Base-by-base conservation (phyloP, 1,140 invertebrate genomes). In the Atta texana region DNA sequence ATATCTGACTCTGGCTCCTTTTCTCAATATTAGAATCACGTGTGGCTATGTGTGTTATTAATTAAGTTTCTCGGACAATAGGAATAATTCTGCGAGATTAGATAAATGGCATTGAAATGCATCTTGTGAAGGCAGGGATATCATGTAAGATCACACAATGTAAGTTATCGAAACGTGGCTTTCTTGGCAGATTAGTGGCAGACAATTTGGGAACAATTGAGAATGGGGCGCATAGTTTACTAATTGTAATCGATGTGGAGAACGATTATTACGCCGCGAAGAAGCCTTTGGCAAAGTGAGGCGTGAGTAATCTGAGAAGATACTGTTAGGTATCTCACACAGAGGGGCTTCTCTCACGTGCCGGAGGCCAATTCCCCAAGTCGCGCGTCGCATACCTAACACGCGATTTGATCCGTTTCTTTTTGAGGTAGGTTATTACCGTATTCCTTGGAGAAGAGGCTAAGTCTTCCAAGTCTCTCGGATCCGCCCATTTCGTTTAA, bases 321-420 rank as follows among this genome's bases (percentile, higher is more conserved):
- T 82, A 82, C 80, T 59, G 80, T 82, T 82, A 82, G 53, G 21
- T 82, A 72, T 74, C 80, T 59, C 80, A 74, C 68, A 68, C 5
- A 68, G 55, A 10, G 53, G 18, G 18, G 53, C 66, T 49, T 34
- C 6, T 76, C n/a, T 82, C 55, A 74, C 80, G 68, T 82, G 80
- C 68, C 68, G 68, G 24, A 14, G 51, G 44, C 66, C 68, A 74
- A 82, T 82, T 72, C 71, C 18, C 8, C 68, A 82, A 12, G 68
- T 59, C 68, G 34, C 55, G 34, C 68, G 53, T 82, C 80, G 51
- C 78, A 63, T 49, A 66, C 3, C 64, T 66, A 44, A 74, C 80
- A 82, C 68, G 80, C 68, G 68, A 82, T 82, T 82, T 39, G 68
- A 82, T 82, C 68, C 21, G 80, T 74, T 74, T 21, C 53, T 82